Base-by-base conservation (phyloP, 2,888 invertebrate species). In the Drosophila robusta region DNA sequence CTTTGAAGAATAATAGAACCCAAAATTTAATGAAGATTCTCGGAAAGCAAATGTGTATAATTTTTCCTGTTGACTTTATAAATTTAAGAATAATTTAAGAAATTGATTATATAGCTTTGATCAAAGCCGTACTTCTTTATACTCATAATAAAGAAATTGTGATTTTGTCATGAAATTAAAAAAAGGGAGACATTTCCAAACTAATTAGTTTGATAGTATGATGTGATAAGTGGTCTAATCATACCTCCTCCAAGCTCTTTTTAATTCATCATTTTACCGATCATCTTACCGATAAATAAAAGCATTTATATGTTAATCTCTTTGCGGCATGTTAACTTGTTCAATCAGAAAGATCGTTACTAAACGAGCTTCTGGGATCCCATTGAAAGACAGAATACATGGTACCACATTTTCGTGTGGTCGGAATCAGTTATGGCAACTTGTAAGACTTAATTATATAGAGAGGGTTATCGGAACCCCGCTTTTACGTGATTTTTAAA, bases 371-470 rank as follows among this genome's bases (percentile, higher is more conserved):
- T 44, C 36, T 52, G 36, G 42, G 39, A 18, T 36, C 34, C 47
- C 39, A 58, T 57, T 46, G 32, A 54, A 69, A 51, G 62, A 61
- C 75, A 64, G 57, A 82, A 62, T 79, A 55, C 56, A 76, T 64
- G 80, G 67, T 68, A 44, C 42, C 38, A 51, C 29, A 58, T 51
- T 57, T 66, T 60, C 24, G 56, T 60, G 60, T 74, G 68, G 74
- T 61, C 55, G 38, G 44, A 66, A 67, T 72, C 45, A 52, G 39
- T 47, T 38, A 45, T 2, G 18, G 18, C 18, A 47, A 55, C 34
- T 45, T 60, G 49, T 45, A 16, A 12, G 16, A 51, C 61, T 71
- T 85, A 85, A 80, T 78, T 81, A 56, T 51, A 47, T 11, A 36
- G 50, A 56, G 38, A 16, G 42, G 26, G 26, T 9, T 44, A 44